phyloP scores from a whole-genome alignment of 2,888 invertebrate species.

The Alcis repandata region DNA sequence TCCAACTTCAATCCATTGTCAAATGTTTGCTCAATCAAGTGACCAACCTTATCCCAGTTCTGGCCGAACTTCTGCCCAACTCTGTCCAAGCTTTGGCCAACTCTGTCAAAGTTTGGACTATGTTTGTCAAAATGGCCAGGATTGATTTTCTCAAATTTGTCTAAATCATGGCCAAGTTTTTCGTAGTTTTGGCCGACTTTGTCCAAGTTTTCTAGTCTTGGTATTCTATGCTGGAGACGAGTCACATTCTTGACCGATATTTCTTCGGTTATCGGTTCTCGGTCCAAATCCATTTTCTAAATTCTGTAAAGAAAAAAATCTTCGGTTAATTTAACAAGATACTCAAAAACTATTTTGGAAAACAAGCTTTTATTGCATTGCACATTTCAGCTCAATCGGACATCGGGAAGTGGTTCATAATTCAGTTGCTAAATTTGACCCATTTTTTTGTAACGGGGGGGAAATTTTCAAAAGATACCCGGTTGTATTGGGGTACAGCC shows the following conservation, averaged over 20 bases:
- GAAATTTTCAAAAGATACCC: no score
- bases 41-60: constrained; percentile 50
- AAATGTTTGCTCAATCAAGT: constrained; percentile 54
- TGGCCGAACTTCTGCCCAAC: constrained; percentile 37
- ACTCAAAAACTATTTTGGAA: no score
- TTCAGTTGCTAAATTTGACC: no score
- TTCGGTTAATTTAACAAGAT: no score
- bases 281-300: constrained; percentile 70
- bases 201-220: constrained; percentile 54
- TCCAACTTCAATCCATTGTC: constrained; percentile 63
- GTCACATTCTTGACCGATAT: constrained; percentile 59
- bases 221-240: constrained; percentile 57
- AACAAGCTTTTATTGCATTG: no score
- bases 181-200: constrained; percentile 43
- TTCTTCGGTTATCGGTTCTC: constrained; percentile 56
- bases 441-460: no score
- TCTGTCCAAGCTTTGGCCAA: constrained; percentile 45
- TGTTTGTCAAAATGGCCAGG: constrained; percentile 19
- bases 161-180: constrained; percentile 40
- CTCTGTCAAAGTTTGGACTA: constrained; percentile 42
- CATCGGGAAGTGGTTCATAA: no score
- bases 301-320: constrained; percentile 46
- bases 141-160: constrained; percentile 31
- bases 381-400: no score
- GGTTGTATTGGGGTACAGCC: no score